Evolutionary conservation across 2,888 invertebrate genomes (phyloP).

Genomic region (Eristalinus sepulchralis): DNA sequence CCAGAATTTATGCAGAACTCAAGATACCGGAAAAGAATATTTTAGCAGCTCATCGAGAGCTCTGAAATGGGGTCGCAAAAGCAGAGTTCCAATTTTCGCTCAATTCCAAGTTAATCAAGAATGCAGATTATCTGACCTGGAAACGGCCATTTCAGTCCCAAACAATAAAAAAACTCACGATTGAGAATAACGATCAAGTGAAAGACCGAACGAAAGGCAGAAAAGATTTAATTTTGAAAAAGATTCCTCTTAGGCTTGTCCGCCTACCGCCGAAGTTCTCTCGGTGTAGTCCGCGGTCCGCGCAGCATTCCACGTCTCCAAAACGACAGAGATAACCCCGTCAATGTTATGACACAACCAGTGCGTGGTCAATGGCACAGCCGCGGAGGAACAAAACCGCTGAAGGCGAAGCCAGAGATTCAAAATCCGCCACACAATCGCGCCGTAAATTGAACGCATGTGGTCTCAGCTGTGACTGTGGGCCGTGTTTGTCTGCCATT

Average conservation of each 20-base stretch:
- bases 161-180: background rate
- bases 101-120: background rate
- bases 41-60: no score
- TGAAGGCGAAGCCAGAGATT: background rate
- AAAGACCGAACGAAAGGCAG: no score
- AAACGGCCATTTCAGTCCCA: background rate
- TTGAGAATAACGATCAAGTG: no score
- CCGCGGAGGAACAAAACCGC: constrained; percentile 26
- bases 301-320: constrained; percentile 1
- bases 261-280: constrained; percentile 1
- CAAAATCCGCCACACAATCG: constrained; percentile 16
- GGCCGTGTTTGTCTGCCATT: constrained; percentile 55
- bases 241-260: no score
- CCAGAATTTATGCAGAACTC: no score
- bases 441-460: constrained; percentile 22
- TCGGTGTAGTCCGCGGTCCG: constrained; percentile 29
- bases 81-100: background rate
- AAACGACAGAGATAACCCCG: constrained; percentile 44
- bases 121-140: background rate
- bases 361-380: constrained; percentile 67
- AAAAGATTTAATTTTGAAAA: no score
- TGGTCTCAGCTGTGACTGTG: constrained; percentile 23
- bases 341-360: constrained; percentile 65
- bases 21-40: no score
- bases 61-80: background rate